Evolutionary conservation across 2,888 invertebrate species (phyloP).

Genomic region (Athripsodes cinereus): DNA sequence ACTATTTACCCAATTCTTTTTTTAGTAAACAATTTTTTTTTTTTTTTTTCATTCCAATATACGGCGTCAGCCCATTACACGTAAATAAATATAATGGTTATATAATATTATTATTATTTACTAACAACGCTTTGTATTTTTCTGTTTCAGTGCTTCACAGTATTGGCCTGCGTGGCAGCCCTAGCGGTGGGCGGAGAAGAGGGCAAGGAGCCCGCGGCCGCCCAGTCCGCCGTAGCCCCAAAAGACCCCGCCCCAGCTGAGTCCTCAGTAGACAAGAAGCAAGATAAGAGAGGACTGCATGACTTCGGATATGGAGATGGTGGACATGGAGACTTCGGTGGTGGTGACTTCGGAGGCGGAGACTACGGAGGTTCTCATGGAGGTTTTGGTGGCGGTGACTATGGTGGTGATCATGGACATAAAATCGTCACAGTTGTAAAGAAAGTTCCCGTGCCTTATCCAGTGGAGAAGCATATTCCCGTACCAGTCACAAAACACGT

Average conservation of each 20-base stretch:
- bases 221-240: conserved; percentile 33
- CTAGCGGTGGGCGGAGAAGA: conserved; percentile 54
- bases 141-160: conserved; percentile 25
- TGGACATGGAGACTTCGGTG: conserved; percentile 32
- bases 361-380: conserved; percentile 35
- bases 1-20: too few relatives aligned
- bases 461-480: conserved; percentile 63
- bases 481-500: conserved; percentile 64
- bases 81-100: too few relatives aligned
- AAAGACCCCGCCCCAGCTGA: conserved; percentile 39
- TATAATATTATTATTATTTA: too few relatives aligned
- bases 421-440: conserved; percentile 64
- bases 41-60: not conserved
- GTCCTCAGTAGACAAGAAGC: conserved; percentile 44
- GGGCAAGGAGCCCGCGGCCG: conserved; percentile 44
- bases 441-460: conserved; percentile 67
- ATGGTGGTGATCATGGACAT: conserved; percentile 43
- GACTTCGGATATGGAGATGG: conserved; percentile 45
- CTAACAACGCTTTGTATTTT: not conserved
- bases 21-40: not conserved
- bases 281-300: conserved; percentile 52
- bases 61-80: too few relatives aligned
- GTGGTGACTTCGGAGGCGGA: conserved; percentile 36
- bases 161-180: conserved; percentile 34
- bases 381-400: conserved; percentile 30